Conservation (phyloP, 2,888 invertebrate species). For the Drosophila fulvimacula region DNA sequence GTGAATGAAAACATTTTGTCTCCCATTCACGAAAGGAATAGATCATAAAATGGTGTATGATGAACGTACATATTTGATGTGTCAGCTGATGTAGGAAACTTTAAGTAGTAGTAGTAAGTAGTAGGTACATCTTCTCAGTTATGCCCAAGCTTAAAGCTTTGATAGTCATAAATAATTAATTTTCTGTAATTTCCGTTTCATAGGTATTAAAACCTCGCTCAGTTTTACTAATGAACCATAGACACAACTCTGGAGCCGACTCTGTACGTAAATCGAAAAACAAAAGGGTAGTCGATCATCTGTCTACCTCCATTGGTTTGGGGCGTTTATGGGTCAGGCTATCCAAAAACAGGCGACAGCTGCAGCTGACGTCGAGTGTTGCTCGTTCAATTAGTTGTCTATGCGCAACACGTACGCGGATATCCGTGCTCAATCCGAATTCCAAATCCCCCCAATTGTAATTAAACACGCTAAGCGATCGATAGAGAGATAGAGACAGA, state of each 20-base stretch:
- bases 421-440: slow-evolving; percentile 75
- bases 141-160: not conserved
- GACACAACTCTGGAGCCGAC: not conserved
- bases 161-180: slow-evolving; percentile 1
- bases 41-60: not conserved
- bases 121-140: not conserved
- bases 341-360: slow-evolving; percentile 49
- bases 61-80: not conserved
- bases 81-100: not conserved
- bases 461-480: slow-evolving; percentile 74
- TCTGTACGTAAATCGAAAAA: slow-evolving; percentile 9
- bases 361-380: slow-evolving; percentile 54
- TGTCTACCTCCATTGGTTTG: slow-evolving; percentile 4
- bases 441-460: slow-evolving; percentile 68
- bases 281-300: not conserved
- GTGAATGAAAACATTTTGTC: slow-evolving; percentile 16
- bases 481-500: not conserved
- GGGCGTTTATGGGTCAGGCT: slow-evolving; percentile 48
- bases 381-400: slow-evolving; percentile 30
- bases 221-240: not conserved
- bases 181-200: not conserved
- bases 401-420: slow-evolving; percentile 79
- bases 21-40: not conserved
- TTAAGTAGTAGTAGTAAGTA: too few relatives aligned
- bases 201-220: not conserved